Percentiles rank a stretch among this genome's conserved stretches.
Conservation (phyloP, 1,140 invertebrate genomes). For the Drosophila kohkoa region DNA sequence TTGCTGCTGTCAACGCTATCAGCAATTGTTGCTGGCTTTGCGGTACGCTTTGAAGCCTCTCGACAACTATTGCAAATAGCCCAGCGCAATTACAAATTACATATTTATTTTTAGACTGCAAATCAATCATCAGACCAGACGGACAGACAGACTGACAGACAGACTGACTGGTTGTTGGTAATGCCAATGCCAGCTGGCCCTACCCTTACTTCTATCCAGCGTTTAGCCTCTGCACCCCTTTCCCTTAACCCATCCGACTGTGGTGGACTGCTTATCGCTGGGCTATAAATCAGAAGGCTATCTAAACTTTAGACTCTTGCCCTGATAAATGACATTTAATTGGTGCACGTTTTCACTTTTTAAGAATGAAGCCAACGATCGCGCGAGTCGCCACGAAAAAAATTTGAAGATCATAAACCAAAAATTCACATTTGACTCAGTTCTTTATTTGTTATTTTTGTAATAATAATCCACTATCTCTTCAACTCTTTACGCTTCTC, state of each 20-base stretch:
- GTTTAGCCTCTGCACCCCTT: background rate
- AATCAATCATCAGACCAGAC: conserved; percentile 62
- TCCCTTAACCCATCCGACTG: conserved; percentile 6
- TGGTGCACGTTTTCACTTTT: conserved; percentile 65
- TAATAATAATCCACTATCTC: conserved; percentile 5
- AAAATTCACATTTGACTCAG: conserved; percentile 21
- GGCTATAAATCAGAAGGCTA: conserved; percentile 82
- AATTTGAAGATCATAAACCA: conserved; percentile 27
- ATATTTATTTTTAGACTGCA: conserved; percentile 75
- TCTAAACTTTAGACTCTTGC: conserved; percentile 76
- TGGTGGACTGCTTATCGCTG: conserved; percentile 60
- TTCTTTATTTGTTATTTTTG: background rate
- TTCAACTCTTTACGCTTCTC: background rate
- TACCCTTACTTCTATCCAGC: background rate
- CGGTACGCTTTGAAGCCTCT: conserved; percentile 57
- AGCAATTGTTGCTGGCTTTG: conserved; percentile 29
- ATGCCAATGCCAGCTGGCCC: conserved; percentile 38
- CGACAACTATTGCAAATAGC: conserved; percentile 55
- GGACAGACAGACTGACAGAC: background rate
- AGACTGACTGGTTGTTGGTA: conserved; percentile 3
- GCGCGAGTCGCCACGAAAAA: background rate
- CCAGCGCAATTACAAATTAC: conserved; percentile 60
- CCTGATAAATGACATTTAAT: conserved; percentile 83
- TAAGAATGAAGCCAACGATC: conserved; percentile 17
- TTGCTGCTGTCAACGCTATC: conserved; percentile 23